A percentile compares a stretch with the other conserved stretches of the same genome.
phyloP scores from a whole-genome alignment of 2,797 vertebrate species.

The Sternarchorhynchus goeldii region DNA sequence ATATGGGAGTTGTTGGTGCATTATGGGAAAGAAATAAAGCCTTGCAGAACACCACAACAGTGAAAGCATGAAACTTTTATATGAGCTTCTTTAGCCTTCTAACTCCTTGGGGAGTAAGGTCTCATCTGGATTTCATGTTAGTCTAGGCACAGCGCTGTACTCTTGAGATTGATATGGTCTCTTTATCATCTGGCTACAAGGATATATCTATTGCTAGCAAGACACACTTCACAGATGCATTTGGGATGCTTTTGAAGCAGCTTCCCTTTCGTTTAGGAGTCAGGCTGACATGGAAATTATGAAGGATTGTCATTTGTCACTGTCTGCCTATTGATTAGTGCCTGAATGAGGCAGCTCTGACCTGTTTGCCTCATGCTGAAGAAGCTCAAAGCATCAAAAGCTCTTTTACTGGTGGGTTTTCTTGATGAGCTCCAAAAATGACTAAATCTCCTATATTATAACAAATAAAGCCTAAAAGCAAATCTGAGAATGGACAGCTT shows the following conservation, averaged over 20 bases:
- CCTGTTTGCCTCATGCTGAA: no score
- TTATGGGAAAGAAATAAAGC: neutral
- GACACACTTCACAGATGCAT: neutral
- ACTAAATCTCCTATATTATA: no score
- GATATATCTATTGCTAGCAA: neutral
- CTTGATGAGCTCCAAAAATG: no score
- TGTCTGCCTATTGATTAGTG: neutral
- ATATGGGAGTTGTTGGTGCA: constrained; percentile 9
- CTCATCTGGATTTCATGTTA: constrained; percentile 5
- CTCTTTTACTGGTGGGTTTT: no score
- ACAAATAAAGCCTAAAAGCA: no score
- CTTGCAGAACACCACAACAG: neutral
- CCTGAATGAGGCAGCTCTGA: neutral
- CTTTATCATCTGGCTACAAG: neutral
- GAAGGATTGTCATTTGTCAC: neutral
- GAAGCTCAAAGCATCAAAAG: no score
- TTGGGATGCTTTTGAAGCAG: neutral
- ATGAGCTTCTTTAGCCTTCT: neutral
- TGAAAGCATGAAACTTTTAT: constrained; percentile 14
- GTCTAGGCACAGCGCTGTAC: neutral
- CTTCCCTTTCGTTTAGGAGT: neutral
- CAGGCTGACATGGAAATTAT: neutral
- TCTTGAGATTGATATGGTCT: neutral
- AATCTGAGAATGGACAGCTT: no score
- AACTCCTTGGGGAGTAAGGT: neutral